Conservation (phyloP, 2,113 vertebrate genomes). For the Bettongia penicillata region DNA sequence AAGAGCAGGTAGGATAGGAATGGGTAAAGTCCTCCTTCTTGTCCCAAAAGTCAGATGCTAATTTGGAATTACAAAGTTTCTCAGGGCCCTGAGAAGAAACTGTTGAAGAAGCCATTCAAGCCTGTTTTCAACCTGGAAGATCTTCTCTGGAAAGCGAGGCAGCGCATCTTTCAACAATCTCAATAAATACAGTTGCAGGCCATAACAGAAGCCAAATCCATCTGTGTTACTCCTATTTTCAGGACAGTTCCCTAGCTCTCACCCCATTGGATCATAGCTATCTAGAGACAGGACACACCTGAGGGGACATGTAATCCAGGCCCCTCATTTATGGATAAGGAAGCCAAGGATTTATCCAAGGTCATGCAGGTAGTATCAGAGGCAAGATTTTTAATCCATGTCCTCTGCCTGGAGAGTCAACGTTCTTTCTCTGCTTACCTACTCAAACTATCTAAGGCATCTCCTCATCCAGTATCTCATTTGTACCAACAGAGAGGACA, state of each 20-base stretch:
- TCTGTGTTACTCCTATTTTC: not conserved
- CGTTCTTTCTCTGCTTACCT: too few relatives aligned
- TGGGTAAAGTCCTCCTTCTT: not conserved
- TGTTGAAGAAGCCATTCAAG: not conserved
- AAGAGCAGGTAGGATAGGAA: not conserved
- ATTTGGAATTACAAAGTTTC: not conserved
- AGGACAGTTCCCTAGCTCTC: not conserved
- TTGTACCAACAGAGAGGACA: too few relatives aligned
- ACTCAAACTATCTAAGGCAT: too few relatives aligned
- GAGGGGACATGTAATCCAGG: too few relatives aligned
- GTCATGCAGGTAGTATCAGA: too few relatives aligned
- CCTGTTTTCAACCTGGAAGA: not conserved
- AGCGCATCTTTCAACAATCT: not conserved
- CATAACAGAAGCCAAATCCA: not conserved
- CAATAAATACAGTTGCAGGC: not conserved
- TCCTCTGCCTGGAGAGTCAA: too few relatives aligned
- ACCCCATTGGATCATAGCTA: not conserved
- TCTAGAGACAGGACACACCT: too few relatives aligned
- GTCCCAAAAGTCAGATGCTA: not conserved
- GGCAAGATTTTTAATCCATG: too few relatives aligned
- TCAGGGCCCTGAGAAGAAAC: not conserved
- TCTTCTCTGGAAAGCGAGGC: not conserved
- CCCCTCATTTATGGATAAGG: too few relatives aligned
- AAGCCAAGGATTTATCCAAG: too few relatives aligned
- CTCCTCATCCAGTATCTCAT: too few relatives aligned